These are phyloP conservation scores for Cyprinodon variegatus DNA, from an alignment of 2,113 vertebrate genomes.

Conservation along the genomic window DNA sequence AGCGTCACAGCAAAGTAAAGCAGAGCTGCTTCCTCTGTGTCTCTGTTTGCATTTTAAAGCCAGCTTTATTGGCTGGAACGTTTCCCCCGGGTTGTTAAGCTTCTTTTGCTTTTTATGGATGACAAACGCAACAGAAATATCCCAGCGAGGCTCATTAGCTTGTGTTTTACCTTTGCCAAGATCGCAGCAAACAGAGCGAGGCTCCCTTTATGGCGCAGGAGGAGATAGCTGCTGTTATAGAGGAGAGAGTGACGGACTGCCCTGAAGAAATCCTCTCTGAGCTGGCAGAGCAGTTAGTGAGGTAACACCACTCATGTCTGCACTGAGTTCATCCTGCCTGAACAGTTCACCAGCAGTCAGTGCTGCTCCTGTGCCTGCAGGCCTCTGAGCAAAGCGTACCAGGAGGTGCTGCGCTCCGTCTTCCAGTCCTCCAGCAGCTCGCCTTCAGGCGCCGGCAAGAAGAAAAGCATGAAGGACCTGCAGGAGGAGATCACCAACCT, in stretches of 20 bases:
- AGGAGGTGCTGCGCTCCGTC: slow-evolving; percentile 89
- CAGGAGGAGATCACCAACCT: slow-evolving; percentile 94
- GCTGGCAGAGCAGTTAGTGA: slow-evolving; percentile 85
- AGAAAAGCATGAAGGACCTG: slow-evolving; percentile 90
- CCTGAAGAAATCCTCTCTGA: slow-evolving; percentile 90
- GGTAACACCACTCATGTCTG: slow-evolving; percentile 44
- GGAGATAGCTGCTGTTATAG: slow-evolving; percentile 86
- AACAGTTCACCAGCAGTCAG: background rate
- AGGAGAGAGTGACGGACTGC: slow-evolving; percentile 84
- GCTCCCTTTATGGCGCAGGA: slow-evolving; percentile 86
- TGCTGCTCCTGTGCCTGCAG: slow-evolving; percentile 66
- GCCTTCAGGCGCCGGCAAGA: slow-evolving; percentile 84
- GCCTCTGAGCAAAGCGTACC: slow-evolving; percentile 88
- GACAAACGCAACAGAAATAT: slow-evolving; percentile 31
- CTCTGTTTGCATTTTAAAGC: slow-evolving; percentile 25
- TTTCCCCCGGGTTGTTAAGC: slow-evolving; percentile 35
- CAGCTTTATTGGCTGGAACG: slow-evolving; percentile 41
- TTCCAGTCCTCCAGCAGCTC: slow-evolving; percentile 86
- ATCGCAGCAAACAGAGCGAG: slow-evolving; percentile 83
- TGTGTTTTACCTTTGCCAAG: slow-evolving; percentile 72
- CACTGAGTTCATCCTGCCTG: background rate
- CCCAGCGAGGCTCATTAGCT: slow-evolving; percentile 50
- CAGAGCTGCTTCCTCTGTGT: background rate
- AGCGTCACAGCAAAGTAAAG: slow-evolving; percentile 64
- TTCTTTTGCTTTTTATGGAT: slow-evolving; percentile 10